These are phyloP conservation scores for Orchestia grillus DNA, from an alignment of 1,140 invertebrate genomes.

Conservation along the genomic window DNA sequence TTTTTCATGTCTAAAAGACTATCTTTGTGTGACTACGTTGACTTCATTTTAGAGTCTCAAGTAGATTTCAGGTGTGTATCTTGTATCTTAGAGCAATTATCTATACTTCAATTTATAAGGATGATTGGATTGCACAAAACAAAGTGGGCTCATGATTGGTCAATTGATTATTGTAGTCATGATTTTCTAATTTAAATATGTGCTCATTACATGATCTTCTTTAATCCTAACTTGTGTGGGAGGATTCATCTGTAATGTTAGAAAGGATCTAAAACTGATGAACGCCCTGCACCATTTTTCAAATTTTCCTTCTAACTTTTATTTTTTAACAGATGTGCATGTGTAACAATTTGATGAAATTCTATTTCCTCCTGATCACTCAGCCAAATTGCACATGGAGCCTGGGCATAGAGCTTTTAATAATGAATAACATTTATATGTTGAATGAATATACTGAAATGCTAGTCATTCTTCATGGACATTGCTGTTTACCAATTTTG, in stretches of 20 bases:
- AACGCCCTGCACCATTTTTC: neutral
- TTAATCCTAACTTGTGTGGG: neutral
- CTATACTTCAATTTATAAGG: neutral
- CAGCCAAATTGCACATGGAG: neutral
- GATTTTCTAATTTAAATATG: neutral
- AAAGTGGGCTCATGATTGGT: neutral
- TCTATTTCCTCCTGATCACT: neutral
- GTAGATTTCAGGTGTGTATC: neutral
- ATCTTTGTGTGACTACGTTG: neutral
- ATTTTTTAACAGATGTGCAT: no score
- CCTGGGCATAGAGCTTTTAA: neutral
- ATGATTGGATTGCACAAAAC: neutral
- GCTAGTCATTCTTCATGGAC: no score
- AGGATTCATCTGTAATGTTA: no score
- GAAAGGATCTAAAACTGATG: neutral
- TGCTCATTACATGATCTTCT: neutral
- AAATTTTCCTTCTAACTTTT: neutral
- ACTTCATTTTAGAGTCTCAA: neutral
- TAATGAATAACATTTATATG: no score
- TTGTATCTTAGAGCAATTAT: no score
- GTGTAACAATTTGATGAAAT: neutral
- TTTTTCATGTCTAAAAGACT: neutral
- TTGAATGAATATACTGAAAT: no score
- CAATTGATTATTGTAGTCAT: neutral
- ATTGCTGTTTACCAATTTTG: no score